Evolutionary conservation across 2,797 vertebrate species (phyloP).

Genomic region (Onychomys arenicola): DNA sequence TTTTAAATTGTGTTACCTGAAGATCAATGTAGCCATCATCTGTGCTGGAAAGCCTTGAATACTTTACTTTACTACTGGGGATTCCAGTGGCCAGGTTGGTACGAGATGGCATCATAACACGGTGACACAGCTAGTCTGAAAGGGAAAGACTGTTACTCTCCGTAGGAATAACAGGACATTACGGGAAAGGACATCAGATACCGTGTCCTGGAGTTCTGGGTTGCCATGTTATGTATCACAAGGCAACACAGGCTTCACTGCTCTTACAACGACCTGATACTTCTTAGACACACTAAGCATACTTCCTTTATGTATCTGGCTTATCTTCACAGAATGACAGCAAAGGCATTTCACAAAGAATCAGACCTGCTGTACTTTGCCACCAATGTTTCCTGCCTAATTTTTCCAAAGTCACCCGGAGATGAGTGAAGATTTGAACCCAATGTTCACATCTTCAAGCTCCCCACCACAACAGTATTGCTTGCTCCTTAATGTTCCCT

Average conservation of each 20-base stretch:
- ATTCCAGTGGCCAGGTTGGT: conserved; percentile 89
- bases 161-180: neutral
- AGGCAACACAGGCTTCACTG: neutral
- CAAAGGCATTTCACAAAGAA: conserved; percentile 14
- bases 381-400: neutral
- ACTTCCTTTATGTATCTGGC: neutral
- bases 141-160: neutral
- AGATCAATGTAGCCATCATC: conserved; percentile 98
- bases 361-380: neutral
- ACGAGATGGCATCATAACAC: conserved; percentile 92
- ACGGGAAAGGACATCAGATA: neutral
- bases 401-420: conserved; percentile 34
- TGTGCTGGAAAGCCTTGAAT: conserved; percentile 94
- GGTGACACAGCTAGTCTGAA: conserved; percentile 77
- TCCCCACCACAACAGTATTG: neutral
- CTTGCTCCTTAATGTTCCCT: neutral
- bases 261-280: neutral
- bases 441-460: neutral
- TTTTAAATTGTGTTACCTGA: conserved; percentile 88
- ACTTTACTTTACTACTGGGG: conserved; percentile 93
- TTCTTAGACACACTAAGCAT: conserved; percentile 1
- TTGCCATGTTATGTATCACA: neutral
- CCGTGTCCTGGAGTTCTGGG: neutral
- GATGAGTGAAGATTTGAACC: neutral
- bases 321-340: conserved; percentile 17